Evolutionary conservation across 2,888 invertebrate species (phyloP).

Genomic region (Stenotaenia linearis): DNA sequence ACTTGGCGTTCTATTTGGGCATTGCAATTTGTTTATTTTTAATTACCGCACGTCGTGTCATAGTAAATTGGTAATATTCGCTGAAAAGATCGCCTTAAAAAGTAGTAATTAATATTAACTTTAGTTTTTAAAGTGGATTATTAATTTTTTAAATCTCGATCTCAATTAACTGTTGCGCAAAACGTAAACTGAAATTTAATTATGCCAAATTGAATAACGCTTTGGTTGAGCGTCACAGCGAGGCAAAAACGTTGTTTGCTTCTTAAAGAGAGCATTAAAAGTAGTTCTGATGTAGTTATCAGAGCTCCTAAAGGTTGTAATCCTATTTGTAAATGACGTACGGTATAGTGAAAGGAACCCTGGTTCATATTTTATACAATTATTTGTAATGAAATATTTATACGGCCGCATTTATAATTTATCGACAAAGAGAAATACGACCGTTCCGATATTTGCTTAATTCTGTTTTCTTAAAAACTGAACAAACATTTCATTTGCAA

Average conservation of each 20-base stretch:
- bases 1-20: not conserved
- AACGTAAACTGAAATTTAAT: not conserved
- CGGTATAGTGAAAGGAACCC: not conserved
- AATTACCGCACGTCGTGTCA: not conserved
- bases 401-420: not conserved
- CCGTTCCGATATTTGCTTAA: not conserved
- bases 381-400: not conserved
- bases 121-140: too few species aligned
- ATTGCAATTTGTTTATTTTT: not conserved
- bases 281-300: too few species aligned
- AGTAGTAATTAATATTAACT: not conserved
- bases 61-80: not conserved
- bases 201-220: not conserved
- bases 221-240: not conserved
- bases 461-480: not conserved
- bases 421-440: not conserved
- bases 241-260: not conserved
- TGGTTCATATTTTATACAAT: not conserved
- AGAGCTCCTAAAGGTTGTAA: too few species aligned
- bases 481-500: not conserved
- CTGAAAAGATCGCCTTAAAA: not conserved
- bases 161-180: not conserved
- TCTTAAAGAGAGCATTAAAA: not conserved
- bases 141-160: not conserved
- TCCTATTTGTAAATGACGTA: not conserved